Base-by-base conservation (phyloP, 2,888 invertebrate species). In the Pristionchus maxplancki region DNA sequence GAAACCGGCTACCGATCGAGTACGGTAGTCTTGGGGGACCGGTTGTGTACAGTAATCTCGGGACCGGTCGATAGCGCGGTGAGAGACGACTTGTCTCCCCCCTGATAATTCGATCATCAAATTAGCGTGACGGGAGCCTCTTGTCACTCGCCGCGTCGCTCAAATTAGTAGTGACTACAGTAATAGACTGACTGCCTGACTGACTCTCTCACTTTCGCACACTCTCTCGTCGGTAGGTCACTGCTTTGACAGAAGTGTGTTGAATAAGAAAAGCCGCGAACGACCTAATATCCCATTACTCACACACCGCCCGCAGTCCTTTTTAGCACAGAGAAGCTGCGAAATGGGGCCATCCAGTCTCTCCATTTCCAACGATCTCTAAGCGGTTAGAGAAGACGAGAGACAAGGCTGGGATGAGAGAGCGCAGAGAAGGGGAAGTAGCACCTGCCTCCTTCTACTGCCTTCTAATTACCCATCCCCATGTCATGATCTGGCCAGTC, bases 21-120 rank as follows among this genome's bases (percentile, higher is more conserved):
- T 8, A 17, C 11, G 3, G 20, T 6, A 24, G 2, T n/a, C 58
- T 3, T 9, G 58, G 5, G 44, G n/a, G 37, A 44, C 40, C 28
- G n/a, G 28, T 40, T n/a, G 9, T 8, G 24, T 78, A 78, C 78
- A 34, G 78, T 44, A 48, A 20, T 34, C 67, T 13, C 28, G 78
- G 78, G 78, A 78, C 78, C 78, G 78, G 78, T 78, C n/a, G 44
- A 71, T 78, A 78, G 13, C 44, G n/a, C 17, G n/a, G 48, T 28
- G 1, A 11, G 11, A 37, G 20, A 17, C 78, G 78, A 31, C 48
- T n/a, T 13, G 48, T 13, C 50, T 15, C 31, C 9, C 0, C 20
- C 15, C 48, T 53, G 82, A 83, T 83, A 83, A 83, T 83, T 83
- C 82, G 82, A 83, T 83, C 82, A 83, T 83, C 82, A 83, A 83